These are phyloP conservation scores for Apodemus speciosus DNA, from an alignment of 2,113 vertebrate species.

Conservation along the genomic window DNA sequence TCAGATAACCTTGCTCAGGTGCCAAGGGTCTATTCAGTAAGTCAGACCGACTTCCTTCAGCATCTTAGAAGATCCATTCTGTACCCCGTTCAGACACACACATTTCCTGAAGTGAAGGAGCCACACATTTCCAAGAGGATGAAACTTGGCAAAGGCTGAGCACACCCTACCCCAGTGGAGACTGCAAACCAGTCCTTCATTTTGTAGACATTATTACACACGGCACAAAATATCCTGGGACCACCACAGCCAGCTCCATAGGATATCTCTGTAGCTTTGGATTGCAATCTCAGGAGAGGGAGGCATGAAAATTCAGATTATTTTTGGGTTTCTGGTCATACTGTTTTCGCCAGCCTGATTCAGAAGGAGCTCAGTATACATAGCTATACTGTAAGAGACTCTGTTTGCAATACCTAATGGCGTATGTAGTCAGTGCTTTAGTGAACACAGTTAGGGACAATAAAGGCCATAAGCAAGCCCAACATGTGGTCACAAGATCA, in stretches of 20 bases:
- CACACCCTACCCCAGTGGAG: not conserved
- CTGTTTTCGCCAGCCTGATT: not conserved
- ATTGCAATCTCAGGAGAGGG: not conserved
- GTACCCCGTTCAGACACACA: conserved; percentile 17
- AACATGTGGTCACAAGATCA: not conserved
- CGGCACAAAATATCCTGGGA: not conserved
- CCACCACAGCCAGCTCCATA: not conserved
- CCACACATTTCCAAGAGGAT: conserved; percentile 45
- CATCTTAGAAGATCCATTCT: not conserved
- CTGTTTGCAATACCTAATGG: not conserved
- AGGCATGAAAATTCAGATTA: not conserved
- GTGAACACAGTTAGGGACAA: not conserved
- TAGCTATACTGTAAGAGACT: not conserved
- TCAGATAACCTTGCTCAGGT: not conserved
- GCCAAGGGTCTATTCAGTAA: conserved; percentile 43
- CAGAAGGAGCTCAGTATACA: too few relatives aligned
- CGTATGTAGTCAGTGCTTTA: not conserved
- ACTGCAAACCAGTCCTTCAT: not conserved
- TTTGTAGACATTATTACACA: not conserved
- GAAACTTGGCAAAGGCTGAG: not conserved
- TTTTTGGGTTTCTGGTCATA: not conserved
- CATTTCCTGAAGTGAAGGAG: conserved; percentile 56
- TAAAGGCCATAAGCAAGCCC: not conserved
- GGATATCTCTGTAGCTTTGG: not conserved
- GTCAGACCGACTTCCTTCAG: conserved; percentile 53